phyloP scores from a whole-genome alignment of 37 sponge, comb jelly and placozoan genomes.

The Haliclona indistincta region DNA sequence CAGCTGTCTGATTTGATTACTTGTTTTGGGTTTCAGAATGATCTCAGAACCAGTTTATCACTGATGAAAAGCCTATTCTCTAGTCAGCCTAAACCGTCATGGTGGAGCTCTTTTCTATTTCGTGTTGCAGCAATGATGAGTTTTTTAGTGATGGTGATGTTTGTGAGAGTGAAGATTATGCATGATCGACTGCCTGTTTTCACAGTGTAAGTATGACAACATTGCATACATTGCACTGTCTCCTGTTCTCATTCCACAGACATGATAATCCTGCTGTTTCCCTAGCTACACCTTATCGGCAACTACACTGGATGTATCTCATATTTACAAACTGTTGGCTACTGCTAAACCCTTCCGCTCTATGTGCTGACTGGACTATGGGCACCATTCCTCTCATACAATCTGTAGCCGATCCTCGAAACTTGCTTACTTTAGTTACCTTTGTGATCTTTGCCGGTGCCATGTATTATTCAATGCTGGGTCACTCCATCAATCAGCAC shows the following conservation, averaged over 20 bases:
- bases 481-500: background rate
- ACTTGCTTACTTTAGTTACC: constrained; percentile 55
- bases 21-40: background rate
- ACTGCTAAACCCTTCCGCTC: constrained; percentile 60
- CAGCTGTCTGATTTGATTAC: background rate
- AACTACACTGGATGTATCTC: constrained; percentile 80
- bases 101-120: constrained; percentile 3
- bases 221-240: background rate
- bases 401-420: constrained; percentile 62
- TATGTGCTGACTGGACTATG: constrained; percentile 92
- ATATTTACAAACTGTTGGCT: constrained; percentile 77
- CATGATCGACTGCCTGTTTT: constrained; percentile 59
- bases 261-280: constrained; percentile 79
- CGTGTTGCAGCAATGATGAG: constrained; percentile 2
- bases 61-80: background rate
- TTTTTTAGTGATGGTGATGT: constrained; percentile 30
- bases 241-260: constrained; percentile 21
- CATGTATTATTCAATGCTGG: background rate
- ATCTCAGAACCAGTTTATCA: background rate
- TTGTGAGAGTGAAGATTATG: constrained; percentile 61
- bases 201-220: constrained; percentile 48
- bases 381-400: constrained; percentile 78
- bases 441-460: constrained; percentile 24
- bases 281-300: constrained; percentile 67
- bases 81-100: background rate